These are phyloP conservation scores for Cerceris rybyensis DNA, from an alignment of 2,888 invertebrate genomes.

Conservation along the genomic window DNA sequence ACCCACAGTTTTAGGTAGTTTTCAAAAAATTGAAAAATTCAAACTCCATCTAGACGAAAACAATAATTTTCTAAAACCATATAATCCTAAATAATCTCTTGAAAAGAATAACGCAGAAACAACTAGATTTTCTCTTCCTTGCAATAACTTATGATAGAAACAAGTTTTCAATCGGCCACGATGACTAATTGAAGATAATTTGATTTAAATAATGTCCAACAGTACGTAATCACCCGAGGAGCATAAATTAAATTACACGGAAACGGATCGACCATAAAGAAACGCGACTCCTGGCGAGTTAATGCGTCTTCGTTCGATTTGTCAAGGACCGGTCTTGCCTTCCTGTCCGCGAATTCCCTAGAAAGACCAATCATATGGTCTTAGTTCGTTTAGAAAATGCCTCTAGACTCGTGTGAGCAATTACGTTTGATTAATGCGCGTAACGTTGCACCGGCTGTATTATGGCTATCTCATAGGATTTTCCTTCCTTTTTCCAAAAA, in stretches of 20 bases:
- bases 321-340: conserved; percentile 13
- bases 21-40: too few relatives aligned
- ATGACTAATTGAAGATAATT: too few relatives aligned
- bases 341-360: conserved; percentile 1
- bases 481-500: too few relatives aligned
- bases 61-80: too few relatives aligned
- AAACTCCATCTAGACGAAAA: too few relatives aligned
- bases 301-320: conserved; percentile 24
- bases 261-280: conserved; percentile 2
- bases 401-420: conserved; percentile 1
- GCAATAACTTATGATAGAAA: too few relatives aligned
- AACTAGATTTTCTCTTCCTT: too few relatives aligned
- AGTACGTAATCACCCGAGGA: background rate
- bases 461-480: background rate
- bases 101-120: too few relatives aligned
- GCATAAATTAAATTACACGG: conserved; percentile 29
- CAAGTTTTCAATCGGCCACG: too few relatives aligned
- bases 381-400: conserved; percentile 8
- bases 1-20: too few relatives aligned
- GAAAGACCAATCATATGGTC: background rate
- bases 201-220: background rate
- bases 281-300: conserved; percentile 12
- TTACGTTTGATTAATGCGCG: conserved; percentile 21
- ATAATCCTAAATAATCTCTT: too few relatives aligned
- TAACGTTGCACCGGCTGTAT: background rate